These are phyloP conservation scores for Amblyornis subalaris DNA, from an alignment of 2,113 vertebrate species.

Conservation along the genomic window DNA sequence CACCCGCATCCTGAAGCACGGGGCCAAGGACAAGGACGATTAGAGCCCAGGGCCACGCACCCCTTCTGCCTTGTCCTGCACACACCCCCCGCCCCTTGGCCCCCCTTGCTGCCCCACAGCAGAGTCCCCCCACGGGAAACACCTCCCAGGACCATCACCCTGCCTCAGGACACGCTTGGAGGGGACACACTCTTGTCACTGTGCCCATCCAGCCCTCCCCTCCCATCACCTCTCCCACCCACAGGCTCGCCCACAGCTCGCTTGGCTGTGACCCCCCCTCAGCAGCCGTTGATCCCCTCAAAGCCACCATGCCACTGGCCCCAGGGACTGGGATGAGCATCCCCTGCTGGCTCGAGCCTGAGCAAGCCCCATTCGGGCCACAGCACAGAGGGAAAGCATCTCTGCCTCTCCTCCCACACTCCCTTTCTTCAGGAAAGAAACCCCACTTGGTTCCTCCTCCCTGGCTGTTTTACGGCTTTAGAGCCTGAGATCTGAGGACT, in stretches of 20 bases:
- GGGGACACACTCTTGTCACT: not conserved
- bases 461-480: not conserved
- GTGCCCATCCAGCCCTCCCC: not conserved
- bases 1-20: conserved; percentile 97
- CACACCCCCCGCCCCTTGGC: not conserved
- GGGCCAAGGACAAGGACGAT: conserved; percentile 86
- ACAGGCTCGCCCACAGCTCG: not conserved
- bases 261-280: not conserved
- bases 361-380: accelerated
- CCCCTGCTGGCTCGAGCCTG: not conserved
- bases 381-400: not conserved
- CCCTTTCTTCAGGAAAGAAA: not conserved
- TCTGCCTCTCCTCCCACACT: not conserved
- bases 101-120: not conserved
- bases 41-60: not conserved
- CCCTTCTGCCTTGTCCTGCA: not conserved
- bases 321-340: not conserved
- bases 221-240: not conserved
- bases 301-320: not conserved
- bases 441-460: not conserved
- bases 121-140: not conserved
- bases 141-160: not conserved
- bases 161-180: not conserved
- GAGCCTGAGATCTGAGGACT: not conserved
- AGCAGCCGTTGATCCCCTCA: accelerated